Evolutionary conservation across 2,888 invertebrate species (phyloP), one percentile per base, ranked within the genome.

Genomic region (Miltochrista miniata): DNA sequence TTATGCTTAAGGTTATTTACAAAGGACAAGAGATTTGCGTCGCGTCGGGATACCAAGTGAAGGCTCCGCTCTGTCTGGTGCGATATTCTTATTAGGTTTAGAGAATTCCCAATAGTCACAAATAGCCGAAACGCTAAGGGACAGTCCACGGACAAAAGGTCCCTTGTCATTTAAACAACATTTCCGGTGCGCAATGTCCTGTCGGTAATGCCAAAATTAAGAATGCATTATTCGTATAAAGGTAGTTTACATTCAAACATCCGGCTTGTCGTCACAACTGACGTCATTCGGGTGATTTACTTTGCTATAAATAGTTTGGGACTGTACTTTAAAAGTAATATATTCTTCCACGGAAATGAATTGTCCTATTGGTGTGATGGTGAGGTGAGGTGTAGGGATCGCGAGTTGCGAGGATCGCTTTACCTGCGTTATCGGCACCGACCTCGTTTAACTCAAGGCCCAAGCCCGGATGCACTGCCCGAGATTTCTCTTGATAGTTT

Each of bases 1-100:
- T 84, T 88, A 75, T 90, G 90, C 90, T 90, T 91, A 90, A 76
- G 66, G 54, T 56, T 87, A 78, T 90, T 88, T 87, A 87, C 83
- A 85, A 85, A 87, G 86, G 83, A 79, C 72, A 45, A 48, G 35
- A 48, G 35, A 11, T 38, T 36, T 35, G 38, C 38, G 18, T 38
- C 18, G 18, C 74, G 68, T 73, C 72, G 64, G 60, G 49, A 53
- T 56, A 56, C 44, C 58, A 56, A 60, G 69, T 66, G 61, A 65
- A 67, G 89, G 87, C 87, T 81, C 90, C 90, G 68, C 50, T 40
- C 64, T 76, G 90, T 90, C 90, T 90, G 79, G 75, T 72, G 68
- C 64, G 69, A 64, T 69, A 68, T n/a, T n/a, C n/a, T n/a, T n/a
- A n/a, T 52, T 56, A 72, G 72, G 75, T 79, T 75, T 74, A 66